Evolutionary conservation across 2,113 vertebrate species (phyloP), one percentile per base, ranked within the genome.

Genomic region (Alligator sinensis): DNA sequence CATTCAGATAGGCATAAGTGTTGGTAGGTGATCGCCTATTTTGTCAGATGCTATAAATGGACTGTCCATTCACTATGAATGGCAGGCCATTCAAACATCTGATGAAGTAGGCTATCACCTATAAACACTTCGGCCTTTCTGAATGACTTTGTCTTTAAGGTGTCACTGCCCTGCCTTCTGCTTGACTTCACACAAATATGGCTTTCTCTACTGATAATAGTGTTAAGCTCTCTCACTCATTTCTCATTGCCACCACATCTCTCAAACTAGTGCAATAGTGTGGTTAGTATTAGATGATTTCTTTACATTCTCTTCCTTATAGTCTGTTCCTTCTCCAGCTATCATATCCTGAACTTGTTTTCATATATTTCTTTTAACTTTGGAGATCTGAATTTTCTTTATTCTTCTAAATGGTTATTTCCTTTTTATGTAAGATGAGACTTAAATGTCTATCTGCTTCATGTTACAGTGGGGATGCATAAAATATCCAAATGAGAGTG

Each of bases 391-490:
- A 38, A 72, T 6, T 72, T 24, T 74, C 77, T 22, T 47, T 30
- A 38, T 25, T 80, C 77, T 80, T 80, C 59, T 61, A 25, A 80
- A 27, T 22, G 5, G 77, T 34, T 62, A 27, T 9, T 47, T 24
- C 77, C 17, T 30, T 21, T 25, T 28, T 25, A 11, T 80, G 34
- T 62, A 38, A 34, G 18, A 59, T 77, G 17, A 77, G 28, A 66
- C 18, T 66, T 66, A 66, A 59, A 77, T 28, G 57, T 77, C 38
- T 47, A 16, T 57, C 27, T 27, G 8, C 13, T 8, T 72, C 60
- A n/a, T 4, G 12, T 11, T 57, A 4, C 10, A 2, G 6, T 0
- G 3, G 10, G 2, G 13, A 11, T 0, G 12, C 2, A 9, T 16
- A 13, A 34, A 12, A n/a, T 9, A 21, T 22, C 61, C 6, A 5